Evolutionary conservation across 2,888 invertebrate genomes (phyloP), one percentile per base, ranked within the genome.

Genomic region (Camptogramma bilineatum): DNA sequence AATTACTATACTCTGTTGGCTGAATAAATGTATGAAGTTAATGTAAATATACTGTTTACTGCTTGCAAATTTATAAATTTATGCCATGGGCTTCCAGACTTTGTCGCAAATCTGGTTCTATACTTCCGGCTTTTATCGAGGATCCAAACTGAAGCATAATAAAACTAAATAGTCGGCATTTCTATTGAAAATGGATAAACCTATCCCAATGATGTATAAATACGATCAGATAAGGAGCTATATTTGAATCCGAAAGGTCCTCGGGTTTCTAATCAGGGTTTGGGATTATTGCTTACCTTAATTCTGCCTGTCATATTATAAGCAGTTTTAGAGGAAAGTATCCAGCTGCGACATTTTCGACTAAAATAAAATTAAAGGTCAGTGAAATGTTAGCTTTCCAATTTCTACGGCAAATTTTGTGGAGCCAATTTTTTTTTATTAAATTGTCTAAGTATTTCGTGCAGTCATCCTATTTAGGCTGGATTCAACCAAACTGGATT

Each of bases 211-310:
- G 73, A 74, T 76, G 73, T 73, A 66, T 73, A 77, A 78, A 75
- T 77, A 74, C 73, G 75, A 74, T 74, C 71, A 68, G 77, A 76
- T 78, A 78, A 77, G 74, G 53, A 72, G 74, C 67, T 73, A 67
- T 76, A 74, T 70, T 69, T 71, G 66, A 71, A 73, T 72, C 58
- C 68, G 62, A 71, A 72, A 68, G 69, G 61, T 62, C 71, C 69
- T 71, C 61, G 71, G 75, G 69, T 76, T 76, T 77, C 76, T 77
- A 80, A 81, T 80, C 82, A 79, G 79, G 69, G 73, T 75, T 68
- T 70, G 72, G 71, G 73, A 74, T 76, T 80, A 78, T 77, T 74
- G 66, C 64, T 52, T 62, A 69, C 73, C 75, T 77, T 76, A 75
- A 72, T 79, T 75, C 51, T 66, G 61, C 67, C 63, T 71, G 69